Evolutionary conservation across 2,888 invertebrate genomes (phyloP).

Genomic region (Deilephila elpenor): DNA sequence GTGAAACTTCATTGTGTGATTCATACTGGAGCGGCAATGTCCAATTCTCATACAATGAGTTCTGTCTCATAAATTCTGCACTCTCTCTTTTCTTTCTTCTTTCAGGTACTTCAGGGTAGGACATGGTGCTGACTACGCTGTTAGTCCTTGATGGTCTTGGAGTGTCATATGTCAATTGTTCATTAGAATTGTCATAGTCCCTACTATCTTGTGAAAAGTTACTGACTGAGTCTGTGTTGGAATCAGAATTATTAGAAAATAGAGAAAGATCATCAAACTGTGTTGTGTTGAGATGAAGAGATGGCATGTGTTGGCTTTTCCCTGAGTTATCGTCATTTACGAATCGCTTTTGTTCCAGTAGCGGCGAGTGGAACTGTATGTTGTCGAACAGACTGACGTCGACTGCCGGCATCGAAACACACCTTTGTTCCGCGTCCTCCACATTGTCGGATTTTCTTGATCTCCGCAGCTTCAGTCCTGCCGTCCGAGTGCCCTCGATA

Average conservation of each 20-base stretch:
- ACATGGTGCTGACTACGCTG: constrained; percentile 62
- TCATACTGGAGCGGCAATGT: constrained; percentile 57
- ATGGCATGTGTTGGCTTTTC: constrained; percentile 52
- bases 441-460: constrained; percentile 57
- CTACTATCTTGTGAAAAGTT: constrained; percentile 68
- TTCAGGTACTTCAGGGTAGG: constrained; percentile 68
- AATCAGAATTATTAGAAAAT: constrained; percentile 72
- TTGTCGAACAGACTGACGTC: constrained; percentile 86
- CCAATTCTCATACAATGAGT: constrained; percentile 77
- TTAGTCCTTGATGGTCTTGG: constrained; percentile 68
- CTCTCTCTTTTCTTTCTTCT: constrained; percentile 60
- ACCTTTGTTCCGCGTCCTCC: constrained; percentile 66
- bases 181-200: constrained; percentile 59
- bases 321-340: constrained; percentile 50
- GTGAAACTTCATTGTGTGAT: constrained; percentile 33
- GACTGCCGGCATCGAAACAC: constrained; percentile 83
- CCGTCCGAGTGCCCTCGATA: constrained; percentile 86
- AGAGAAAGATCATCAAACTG: constrained; percentile 71
- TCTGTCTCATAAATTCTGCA: constrained; percentile 65
- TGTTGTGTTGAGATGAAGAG: constrained; percentile 60
- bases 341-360: constrained; percentile 73
- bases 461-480: constrained; percentile 77
- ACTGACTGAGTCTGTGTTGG: constrained; percentile 67
- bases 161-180: constrained; percentile 71
- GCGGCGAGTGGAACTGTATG: constrained; percentile 87